A percentile compares a stretch with the other conserved stretches of the same genome.
phyloP scores from a whole-genome alignment of 1,140 invertebrate genomes.

The Apis mellifera region DNA sequence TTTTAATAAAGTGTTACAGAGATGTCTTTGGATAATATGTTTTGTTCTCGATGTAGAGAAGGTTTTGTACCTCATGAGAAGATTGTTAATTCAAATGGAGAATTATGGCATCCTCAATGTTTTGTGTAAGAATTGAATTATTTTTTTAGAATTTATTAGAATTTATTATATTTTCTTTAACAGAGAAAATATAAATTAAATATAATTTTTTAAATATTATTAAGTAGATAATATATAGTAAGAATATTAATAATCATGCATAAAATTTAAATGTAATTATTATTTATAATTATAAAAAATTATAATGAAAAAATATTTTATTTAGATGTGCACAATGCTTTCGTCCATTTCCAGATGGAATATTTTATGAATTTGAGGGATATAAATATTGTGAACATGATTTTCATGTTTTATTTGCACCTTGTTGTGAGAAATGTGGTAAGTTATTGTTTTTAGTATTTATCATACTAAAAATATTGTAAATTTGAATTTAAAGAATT shows the following conservation, averaged over 20 bases:
- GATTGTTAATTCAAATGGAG: conserved; percentile 99
- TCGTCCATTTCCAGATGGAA: conserved; percentile 97
- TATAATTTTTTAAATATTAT: not conserved
- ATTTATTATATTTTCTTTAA: not conserved
- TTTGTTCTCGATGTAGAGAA: conserved; percentile 96
- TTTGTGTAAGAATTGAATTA: conserved; percentile 93
- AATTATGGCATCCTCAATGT: conserved; percentile 99
- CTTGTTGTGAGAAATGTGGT: conserved; percentile 99
- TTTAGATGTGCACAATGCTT: conserved; percentile 99
- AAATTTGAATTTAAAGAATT: conserved; percentile 20
- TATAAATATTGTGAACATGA: conserved; percentile 99
- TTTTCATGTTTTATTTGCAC: conserved; percentile 99
- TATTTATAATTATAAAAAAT: not conserved
- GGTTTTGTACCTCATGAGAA: conserved; percentile 98
- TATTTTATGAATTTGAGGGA: conserved; percentile 99
- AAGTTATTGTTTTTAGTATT: conserved; percentile 72
- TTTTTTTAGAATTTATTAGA: not conserved
- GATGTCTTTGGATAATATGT: conserved; percentile 94
- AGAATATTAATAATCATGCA: not conserved
- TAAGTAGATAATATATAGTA: not conserved
- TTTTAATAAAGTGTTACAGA: conserved; percentile 84
- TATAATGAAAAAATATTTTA: conserved; percentile 14
- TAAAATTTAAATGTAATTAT: conserved; percentile 26
- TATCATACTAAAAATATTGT: conserved; percentile 19
- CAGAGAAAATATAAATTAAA: not conserved